Evolutionary conservation across 2,113 vertebrate species (phyloP), one percentile per base, ranked within the genome.

Genomic region (Herpailurus yagouaroundi): DNA sequence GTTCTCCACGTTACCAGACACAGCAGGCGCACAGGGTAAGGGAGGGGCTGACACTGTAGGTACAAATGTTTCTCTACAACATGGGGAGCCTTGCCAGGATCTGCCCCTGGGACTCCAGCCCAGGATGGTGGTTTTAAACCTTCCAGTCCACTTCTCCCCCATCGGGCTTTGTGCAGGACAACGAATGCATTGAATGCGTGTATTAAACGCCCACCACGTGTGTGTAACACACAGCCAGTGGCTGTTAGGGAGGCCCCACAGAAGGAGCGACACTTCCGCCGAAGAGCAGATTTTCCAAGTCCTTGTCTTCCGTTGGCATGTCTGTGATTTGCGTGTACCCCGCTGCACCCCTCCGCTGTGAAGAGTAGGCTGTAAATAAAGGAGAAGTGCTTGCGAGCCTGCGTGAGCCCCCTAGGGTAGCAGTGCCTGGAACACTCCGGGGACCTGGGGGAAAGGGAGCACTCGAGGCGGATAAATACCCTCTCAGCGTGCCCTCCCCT

Each of bases 291-390:
- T 31, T 41, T 74, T 33, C 55, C 33, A 57, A 41, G 76, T n/a
- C 68, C 48, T 23, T 31, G 2, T 69, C n/a, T 63, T 74, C 60
- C 33, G 31, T 55, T 10, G 25, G 41, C 33, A 0, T 25, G 23
- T 38, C 55, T 89, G 23, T 12, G 15, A 63, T 19, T 14, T 36
- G 11, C 10, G 11, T 0, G 1, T 2, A 12, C 90, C 29, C 64
- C 0, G 0, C 7, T 6, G 7, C 0, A 0, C 4, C 63, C 36
- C 50, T 13, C 21, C 5, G 0, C 29, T 36, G 5, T 31, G 25
- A 63, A 45, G 64, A 27, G 27, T 27, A 0, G 41, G n/a, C 31
- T 1, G 0, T 33, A 36, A 79, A n/a, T 16, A 16, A 19, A 16
- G 52, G 27, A n/a, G 25, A 45, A 76, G 29, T 5, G 4, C 55